These are phyloP conservation scores for Myopa testacea DNA, from an alignment of 2,888 invertebrate species.

Conservation along the genomic window DNA sequence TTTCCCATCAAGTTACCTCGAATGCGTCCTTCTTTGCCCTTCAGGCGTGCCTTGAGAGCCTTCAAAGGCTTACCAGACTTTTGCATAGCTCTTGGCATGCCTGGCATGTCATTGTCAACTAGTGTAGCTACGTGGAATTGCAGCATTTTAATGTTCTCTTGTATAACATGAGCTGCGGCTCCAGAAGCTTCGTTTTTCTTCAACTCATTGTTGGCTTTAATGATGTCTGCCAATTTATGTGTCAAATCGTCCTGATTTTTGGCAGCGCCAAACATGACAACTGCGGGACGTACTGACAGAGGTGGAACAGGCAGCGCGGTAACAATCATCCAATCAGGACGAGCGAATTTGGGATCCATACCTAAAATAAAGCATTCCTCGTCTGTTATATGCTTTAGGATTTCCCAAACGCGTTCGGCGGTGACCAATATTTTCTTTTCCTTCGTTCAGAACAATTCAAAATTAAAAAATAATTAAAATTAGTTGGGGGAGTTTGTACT, in stretches of 20 bases:
- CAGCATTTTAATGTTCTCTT: slow-evolving; percentile 96
- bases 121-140: slow-evolving; percentile 99
- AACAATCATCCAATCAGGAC: slow-evolving; percentile 99
- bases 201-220: slow-evolving; percentile 97
- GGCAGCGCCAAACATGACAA: slow-evolving; percentile 97
- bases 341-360: slow-evolving; percentile 97
- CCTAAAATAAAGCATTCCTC: slow-evolving; percentile 95
- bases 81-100: slow-evolving; percentile 97
- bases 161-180: slow-evolving; percentile 96
- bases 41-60: slow-evolving; percentile 94
- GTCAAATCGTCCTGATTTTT: slow-evolving; percentile 99
- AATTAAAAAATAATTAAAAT: background rate
- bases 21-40: slow-evolving; percentile 99
- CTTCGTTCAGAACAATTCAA: slow-evolving; percentile 44
- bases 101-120: slow-evolving; percentile 99
- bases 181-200: slow-evolving; percentile 95
- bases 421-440: slow-evolving; percentile 94
- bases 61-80: slow-evolving; percentile 99
- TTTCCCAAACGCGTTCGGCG: slow-evolving; percentile 97
- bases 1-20: slow-evolving; percentile 99
- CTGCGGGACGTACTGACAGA: slow-evolving; percentile 94
- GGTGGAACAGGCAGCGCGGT: slow-evolving; percentile 98
- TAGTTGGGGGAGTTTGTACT: background rate
- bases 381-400: slow-evolving; percentile 94
- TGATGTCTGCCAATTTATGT: slow-evolving; percentile 97